Evolutionary conservation across 2,797 vertebrate species (phyloP).

Genomic region (Micrastur ruficollis): DNA sequence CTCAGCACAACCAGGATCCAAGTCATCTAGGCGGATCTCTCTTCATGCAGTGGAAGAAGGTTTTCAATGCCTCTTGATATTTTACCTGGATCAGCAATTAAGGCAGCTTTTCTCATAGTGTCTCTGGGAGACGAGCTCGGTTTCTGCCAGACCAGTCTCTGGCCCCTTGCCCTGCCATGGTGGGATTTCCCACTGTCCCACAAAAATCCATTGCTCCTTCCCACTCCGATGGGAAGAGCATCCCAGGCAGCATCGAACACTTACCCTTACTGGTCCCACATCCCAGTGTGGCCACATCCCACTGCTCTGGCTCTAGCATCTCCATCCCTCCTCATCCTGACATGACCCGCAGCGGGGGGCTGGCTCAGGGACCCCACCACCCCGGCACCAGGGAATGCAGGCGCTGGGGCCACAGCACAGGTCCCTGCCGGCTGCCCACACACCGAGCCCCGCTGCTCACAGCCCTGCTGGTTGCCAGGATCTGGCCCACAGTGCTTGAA

Average conservation of each 20-base stretch:
- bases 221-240: fast-evolving
- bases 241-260: background rate
- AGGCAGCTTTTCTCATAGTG: background rate
- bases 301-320: background rate
- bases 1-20: background rate
- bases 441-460: background rate
- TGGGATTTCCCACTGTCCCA: background rate
- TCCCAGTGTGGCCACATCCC: fast-evolving
- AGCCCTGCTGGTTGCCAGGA: background rate
- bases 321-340: background rate
- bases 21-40: background rate
- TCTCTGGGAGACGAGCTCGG: background rate
- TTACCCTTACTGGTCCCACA: background rate
- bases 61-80: background rate
- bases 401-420: fast-evolving
- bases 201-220: background rate
- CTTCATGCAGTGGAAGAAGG: fast-evolving
- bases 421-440: background rate
- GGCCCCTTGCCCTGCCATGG: fast-evolving
- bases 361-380: background rate
- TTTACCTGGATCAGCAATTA: background rate
- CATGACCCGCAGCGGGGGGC: too few species aligned
- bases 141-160: background rate
- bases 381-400: background rate
- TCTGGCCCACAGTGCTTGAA: background rate